Percentiles rank a stretch among this genome's conserved stretches.
Evolutionary conservation across 2,888 invertebrate genomes (phyloP).

Genomic region (Leucophora obtusa): DNA sequence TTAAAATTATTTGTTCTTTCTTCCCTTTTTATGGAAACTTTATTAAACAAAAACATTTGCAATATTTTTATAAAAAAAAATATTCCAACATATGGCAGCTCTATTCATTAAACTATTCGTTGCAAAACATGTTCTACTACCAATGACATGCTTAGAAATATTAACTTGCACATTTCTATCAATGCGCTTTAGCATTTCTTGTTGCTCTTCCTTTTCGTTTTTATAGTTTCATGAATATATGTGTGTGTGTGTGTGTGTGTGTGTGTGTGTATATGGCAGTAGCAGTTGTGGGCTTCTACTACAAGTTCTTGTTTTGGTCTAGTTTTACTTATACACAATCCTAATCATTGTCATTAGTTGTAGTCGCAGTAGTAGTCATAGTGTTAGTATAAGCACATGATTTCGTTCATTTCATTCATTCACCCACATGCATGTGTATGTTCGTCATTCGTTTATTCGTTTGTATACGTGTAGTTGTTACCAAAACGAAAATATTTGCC

Average conservation of each 20-base stretch:
- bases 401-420: conserved; percentile 52
- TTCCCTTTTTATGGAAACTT: too few relatives aligned
- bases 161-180: conserved; percentile 58
- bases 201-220: conserved; percentile 40
- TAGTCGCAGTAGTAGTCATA: conserved; percentile 53
- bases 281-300: conserved; percentile 12
- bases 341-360: conserved; percentile 64
- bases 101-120: conserved; percentile 60
- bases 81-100: conserved; percentile 46
- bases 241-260: conserved; percentile 35
- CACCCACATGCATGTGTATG: conserved; percentile 35
- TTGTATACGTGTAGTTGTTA: conserved; percentile 49
- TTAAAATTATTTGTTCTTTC: too few relatives aligned
- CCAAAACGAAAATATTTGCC: conserved; percentile 67
- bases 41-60: too few relatives aligned
- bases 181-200: conserved; percentile 53
- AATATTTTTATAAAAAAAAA: too few relatives aligned
- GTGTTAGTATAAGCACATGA: conserved; percentile 25
- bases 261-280: conserved; percentile 33
- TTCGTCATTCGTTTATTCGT: conserved; percentile 57
- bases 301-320: conserved; percentile 45
- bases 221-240: conserved; percentile 20
- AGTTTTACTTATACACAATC: conserved; percentile 44
- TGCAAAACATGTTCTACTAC: conserved; percentile 55
- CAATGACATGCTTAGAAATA: conserved; percentile 68